Evolutionary conservation across 2,113 vertebrate species (phyloP), one percentile per base, ranked within the genome.

Genomic region (Microtus montanus): DNA sequence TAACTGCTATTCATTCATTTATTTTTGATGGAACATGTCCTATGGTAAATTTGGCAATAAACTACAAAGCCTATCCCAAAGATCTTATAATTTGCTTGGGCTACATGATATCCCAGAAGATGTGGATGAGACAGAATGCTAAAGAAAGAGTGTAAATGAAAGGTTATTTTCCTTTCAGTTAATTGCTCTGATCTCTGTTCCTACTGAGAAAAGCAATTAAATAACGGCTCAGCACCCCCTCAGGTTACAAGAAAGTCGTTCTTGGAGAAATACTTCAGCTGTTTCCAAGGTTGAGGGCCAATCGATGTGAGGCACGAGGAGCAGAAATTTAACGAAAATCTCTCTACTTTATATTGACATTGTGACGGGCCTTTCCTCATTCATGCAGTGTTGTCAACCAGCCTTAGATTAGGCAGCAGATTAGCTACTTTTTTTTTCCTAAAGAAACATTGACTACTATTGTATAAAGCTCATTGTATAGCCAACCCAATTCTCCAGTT

Each of bases 131-230:
- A n/a, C 4, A 74, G 0, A 20, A 44, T 87, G 14, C 33, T 71
- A 91, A 93, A 61, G 41, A 7, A 77, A 75, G 38, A 28, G 12
- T 77, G 33, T 61, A 74, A 70, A 49, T 70, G 22, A 54, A 79
- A 79, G 52, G 30, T 52, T 90, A 71, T 85, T 93, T 95, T 94
- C 49, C 85, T 64, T 35, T 54, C 14, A 47, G 71, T 63, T 85
- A 85, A 75, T 90, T 64, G 35, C 41, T 74, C 35, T 88, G 14
- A 20, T 92, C 47, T 66, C 64, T 15, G 33, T 0, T 58, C 7
- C 44, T 86, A 79, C 41, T 52, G 28, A 61, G 74, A 82, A 86
- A 0, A 82, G 35, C 41, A 71, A 82, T 82, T 85, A 52, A 77
- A 35, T 92, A n/a, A 82, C n/a, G 70, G 75, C 26, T 77, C 6